These are phyloP conservation scores for Atta colombica DNA, from an alignment of 1,140 invertebrate genomes.

Conservation along the genomic window DNA sequence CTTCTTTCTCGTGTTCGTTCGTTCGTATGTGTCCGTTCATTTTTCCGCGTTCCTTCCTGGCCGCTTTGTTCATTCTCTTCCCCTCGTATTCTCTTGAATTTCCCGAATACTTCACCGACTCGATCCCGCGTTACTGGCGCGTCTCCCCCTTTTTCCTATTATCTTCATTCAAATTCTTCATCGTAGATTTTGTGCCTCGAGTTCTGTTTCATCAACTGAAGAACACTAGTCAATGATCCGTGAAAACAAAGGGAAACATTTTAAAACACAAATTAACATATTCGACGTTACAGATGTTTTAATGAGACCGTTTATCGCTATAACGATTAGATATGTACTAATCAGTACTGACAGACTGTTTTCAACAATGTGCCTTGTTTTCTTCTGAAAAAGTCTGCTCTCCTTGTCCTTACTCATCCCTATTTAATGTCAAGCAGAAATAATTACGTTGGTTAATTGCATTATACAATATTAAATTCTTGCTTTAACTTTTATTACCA, in stretches of 20 bases:
- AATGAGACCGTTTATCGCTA: not conserved
- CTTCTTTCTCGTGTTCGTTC: not conserved
- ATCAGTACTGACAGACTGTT: not conserved
- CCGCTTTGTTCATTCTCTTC: slow-evolving; percentile 1
- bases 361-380: not conserved
- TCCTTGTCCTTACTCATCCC: not conserved
- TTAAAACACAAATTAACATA: not conserved
- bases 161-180: slow-evolving; percentile 25
- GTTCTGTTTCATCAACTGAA: not conserved
- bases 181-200: not conserved
- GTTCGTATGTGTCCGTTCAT: slow-evolving; percentile 13
- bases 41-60: slow-evolving; percentile 39
- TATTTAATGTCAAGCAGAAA: slow-evolving; percentile 14
- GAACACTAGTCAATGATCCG: not conserved
- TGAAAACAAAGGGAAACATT: not conserved
- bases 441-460: slow-evolving; percentile 54
- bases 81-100: slow-evolving; percentile 26
- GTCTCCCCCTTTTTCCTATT: slow-evolving; percentile 11
- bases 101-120: slow-evolving; percentile 47
- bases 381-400: not conserved
- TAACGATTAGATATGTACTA: not conserved
- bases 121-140: not conserved
- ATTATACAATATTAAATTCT: slow-evolving; percentile 63
- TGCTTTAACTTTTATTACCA: slow-evolving; percentile 70
- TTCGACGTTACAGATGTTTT: not conserved